A percentile compares a stretch with the other conserved stretches of the same genome.
phyloP scores from a whole-genome alignment of 2,888 invertebrate genomes.

The Liodrosophila aerea region DNA sequence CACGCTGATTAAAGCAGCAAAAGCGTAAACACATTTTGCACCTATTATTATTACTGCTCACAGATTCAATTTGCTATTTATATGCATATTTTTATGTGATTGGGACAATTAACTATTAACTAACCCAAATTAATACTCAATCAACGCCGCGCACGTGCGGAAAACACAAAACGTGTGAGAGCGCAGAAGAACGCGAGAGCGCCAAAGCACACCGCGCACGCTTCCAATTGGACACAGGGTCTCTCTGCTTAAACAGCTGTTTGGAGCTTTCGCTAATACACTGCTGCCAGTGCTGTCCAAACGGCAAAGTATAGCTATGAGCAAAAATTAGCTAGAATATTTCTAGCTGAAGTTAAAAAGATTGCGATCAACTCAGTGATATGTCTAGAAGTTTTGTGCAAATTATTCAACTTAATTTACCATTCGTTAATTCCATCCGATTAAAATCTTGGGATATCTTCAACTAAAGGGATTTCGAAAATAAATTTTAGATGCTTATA shows the following conservation, averaged over 20 bases:
- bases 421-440: too few relatives aligned
- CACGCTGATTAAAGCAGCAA: slow-evolving; percentile 40
- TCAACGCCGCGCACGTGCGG: slow-evolving; percentile 54
- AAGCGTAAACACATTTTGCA: slow-evolving; percentile 59
- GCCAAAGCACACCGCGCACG: slow-evolving; percentile 10
- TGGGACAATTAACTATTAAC: slow-evolving; percentile 27
- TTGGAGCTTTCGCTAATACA: background rate
- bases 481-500: too few relatives aligned
- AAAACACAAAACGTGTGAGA: slow-evolving; percentile 9
- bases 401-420: too few relatives aligned
- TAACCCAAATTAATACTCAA: slow-evolving; percentile 51
- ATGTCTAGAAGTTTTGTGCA: too few relatives aligned
- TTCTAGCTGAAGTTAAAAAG: too few relatives aligned
- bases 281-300: too few relatives aligned
- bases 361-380: too few relatives aligned
- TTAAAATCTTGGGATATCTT: too few relatives aligned
- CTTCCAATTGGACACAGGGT: slow-evolving; percentile 1
- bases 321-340: too few relatives aligned
- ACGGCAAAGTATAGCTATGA: too few relatives aligned
- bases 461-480: too few relatives aligned
- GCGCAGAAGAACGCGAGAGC: background rate
- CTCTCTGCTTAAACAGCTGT: background rate
- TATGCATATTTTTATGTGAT: background rate
- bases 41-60: background rate
- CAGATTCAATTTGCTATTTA: slow-evolving; percentile 2